phyloP scores from a whole-genome alignment of 2,888 invertebrate species.

The Clistopyga incitator region DNA sequence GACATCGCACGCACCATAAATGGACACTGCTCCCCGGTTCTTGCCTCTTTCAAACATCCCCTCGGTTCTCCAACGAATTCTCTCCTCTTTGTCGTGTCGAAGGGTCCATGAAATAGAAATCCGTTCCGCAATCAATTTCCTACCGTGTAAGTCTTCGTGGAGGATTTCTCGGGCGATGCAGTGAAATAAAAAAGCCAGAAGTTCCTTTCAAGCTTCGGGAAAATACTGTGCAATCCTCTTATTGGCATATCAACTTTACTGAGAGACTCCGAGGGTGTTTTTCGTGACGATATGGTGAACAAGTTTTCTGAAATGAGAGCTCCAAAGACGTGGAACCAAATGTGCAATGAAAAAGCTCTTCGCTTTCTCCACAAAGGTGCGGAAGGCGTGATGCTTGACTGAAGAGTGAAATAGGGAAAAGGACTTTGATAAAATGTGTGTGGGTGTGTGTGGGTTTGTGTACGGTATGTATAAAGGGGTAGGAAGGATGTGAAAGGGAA shows the following conservation, averaged over 20 bases:
- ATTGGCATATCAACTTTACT: constrained; percentile 36
- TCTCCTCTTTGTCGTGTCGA: constrained; percentile 21
- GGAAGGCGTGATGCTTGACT: constrained; percentile 22
- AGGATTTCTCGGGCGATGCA: not conserved
- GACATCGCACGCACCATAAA: constrained; percentile 56
- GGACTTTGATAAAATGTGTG: not conserved
- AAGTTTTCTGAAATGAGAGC: constrained; percentile 14
- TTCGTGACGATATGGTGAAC: constrained; percentile 25
- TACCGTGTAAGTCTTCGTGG: constrained; percentile 34
- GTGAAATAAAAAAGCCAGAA: not conserved
- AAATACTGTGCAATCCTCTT: constrained; percentile 44
- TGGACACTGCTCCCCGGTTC: constrained; percentile 26
- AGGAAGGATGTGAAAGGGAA: constrained; percentile 32
- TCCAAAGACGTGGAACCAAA: not conserved
- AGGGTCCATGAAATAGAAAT: constrained; percentile 21
- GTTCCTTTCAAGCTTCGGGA: not conserved
- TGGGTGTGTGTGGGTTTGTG: not conserved
- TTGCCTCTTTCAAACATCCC: constrained; percentile 29
- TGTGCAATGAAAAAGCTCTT: constrained; percentile 32
- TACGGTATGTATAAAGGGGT: not conserved
- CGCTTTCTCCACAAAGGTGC: constrained; percentile 25
- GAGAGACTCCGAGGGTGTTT: constrained; percentile 20
- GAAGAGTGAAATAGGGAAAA: constrained; percentile 5
- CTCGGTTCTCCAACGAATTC: constrained; percentile 10
- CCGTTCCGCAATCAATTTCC: constrained; percentile 57